Evolutionary conservation across 1,140 invertebrate genomes (phyloP).

Genomic region (Eriocheir sinensis): DNA sequence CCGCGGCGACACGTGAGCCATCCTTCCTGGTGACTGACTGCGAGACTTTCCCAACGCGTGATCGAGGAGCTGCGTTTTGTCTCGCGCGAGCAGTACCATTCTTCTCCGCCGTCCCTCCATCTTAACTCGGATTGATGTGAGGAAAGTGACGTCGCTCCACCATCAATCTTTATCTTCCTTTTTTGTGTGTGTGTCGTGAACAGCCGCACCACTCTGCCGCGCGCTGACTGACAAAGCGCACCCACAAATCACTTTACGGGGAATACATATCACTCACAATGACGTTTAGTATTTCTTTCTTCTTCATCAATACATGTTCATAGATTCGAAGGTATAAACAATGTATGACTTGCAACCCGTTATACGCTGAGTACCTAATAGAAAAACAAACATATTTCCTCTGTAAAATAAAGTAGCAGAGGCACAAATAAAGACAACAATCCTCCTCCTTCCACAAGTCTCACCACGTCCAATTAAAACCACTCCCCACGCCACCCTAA

Average conservation of each 20-base stretch:
- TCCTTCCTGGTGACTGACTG: neutral
- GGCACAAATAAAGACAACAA: neutral
- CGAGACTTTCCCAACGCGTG: neutral
- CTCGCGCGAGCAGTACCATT: neutral
- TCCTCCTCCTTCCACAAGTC: neutral
- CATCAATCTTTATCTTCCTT: neutral
- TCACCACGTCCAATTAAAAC: neutral
- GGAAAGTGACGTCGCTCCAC: neutral
- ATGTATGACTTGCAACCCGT: no score
- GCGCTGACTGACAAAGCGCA: neutral
- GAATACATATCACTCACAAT: neutral
- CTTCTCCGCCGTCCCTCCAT: constrained; percentile 20
- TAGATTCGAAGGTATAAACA: no score
- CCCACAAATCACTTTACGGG: neutral
- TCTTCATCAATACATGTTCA: no score
- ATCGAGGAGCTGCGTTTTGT: constrained; percentile 13
- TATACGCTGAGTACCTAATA: no score
- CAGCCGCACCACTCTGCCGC: neutral
- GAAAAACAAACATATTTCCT: no score
- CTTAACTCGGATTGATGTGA: constrained; percentile 12
- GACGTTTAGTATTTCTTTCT: no score
- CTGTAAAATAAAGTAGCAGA: no score
- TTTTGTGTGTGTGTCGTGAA: neutral
- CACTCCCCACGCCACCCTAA: no score
- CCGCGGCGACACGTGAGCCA: neutral